Evolutionary conservation across 1,140 invertebrate species (phyloP).

Genomic region (Caligus rogercresseyi): DNA sequence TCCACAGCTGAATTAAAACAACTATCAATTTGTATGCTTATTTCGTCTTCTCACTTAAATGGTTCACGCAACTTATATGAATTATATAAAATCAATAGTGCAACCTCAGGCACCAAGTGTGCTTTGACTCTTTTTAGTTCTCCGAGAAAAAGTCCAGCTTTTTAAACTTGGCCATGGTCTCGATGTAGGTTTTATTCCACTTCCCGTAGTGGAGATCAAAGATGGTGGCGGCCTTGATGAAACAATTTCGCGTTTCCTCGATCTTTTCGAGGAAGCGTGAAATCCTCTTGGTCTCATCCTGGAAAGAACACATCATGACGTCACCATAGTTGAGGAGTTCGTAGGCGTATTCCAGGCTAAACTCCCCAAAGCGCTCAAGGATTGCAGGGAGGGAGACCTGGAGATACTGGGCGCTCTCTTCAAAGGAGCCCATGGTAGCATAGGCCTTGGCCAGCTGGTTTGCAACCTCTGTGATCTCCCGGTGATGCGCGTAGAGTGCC

Average conservation of each 20-base stretch:
- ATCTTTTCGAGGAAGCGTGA: neutral
- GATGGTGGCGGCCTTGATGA: neutral
- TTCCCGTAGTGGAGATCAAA: slow-evolving; percentile 1
- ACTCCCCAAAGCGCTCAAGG: slow-evolving; percentile 31
- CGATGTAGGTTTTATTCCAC: neutral
- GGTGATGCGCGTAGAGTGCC: slow-evolving; percentile 34
- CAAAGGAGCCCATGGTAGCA: slow-evolving; percentile 29
- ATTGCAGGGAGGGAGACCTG: neutral
- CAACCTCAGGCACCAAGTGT: too few relatives aligned
- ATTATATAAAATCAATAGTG: too few relatives aligned
- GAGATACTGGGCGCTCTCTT: slow-evolving; percentile 20
- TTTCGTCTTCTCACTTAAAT: too few relatives aligned
- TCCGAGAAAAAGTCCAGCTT: neutral
- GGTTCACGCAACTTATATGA: too few relatives aligned
- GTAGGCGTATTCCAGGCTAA: slow-evolving; percentile 38
- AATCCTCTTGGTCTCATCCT: neutral
- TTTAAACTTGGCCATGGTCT: slow-evolving; percentile 1
- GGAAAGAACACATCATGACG: slow-evolving; percentile 20
- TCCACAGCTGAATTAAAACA: too few relatives aligned
- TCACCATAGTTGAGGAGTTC: slow-evolving; percentile 35
- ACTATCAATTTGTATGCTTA: too few relatives aligned
- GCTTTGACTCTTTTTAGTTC: too few relatives aligned
- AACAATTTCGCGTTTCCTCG: neutral
- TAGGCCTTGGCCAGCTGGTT: slow-evolving; percentile 37
- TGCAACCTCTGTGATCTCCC: slow-evolving; percentile 30